Percentiles rank a stretch among this genome's conserved stretches.
These are phyloP conservation scores for Halocaridina rubra DNA, from an alignment of 2,888 invertebrate species.

Conservation along the genomic window DNA sequence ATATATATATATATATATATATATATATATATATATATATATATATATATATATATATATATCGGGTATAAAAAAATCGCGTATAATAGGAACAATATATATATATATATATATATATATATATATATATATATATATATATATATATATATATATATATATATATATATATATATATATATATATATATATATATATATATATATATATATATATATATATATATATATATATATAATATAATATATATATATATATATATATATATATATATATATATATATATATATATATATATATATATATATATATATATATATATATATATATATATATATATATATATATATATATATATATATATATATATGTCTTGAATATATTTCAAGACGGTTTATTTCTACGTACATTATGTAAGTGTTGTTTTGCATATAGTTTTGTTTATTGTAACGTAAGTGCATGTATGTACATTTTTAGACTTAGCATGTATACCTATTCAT, in stretches of 20 bases:
- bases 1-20: neutral
- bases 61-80: neutral
- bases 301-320: slow-evolving; percentile 1
- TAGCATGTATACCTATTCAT: no score
- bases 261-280: slow-evolving; percentile 8
- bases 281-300: slow-evolving; percentile 8
- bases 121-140: neutral
- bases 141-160: neutral
- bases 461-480: no score
- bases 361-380: neutral
- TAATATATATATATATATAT: neutral
- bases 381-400: no score
- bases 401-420: no score
- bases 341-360: slow-evolving; percentile 8
- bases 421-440: no score
- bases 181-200: neutral
- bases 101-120: neutral
- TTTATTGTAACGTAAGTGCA: no score
- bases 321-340: slow-evolving; percentile 8
- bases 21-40: neutral
- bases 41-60: neutral
- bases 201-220: neutral
- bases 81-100: neutral
- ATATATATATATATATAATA: neutral
- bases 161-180: neutral